Conservation (phyloP, 1,140 invertebrate species). For the Polypedilum vanderplanki region DNA sequence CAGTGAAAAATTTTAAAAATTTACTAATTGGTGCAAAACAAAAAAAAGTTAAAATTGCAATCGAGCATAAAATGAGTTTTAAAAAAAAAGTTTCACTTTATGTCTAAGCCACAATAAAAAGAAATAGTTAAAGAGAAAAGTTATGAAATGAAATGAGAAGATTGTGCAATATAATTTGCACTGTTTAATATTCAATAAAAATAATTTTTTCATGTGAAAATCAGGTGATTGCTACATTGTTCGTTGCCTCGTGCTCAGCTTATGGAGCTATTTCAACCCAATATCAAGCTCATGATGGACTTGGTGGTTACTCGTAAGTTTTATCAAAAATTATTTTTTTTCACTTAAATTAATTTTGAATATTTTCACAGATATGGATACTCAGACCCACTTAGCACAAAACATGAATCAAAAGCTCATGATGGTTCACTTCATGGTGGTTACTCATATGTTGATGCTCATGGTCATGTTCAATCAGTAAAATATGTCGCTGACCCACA, state of each 20-base stretch:
- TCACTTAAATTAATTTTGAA: neutral
- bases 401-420: slow-evolving; percentile 54
- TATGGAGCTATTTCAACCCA: slow-evolving; percentile 45
- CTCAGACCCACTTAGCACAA: slow-evolving; percentile 55
- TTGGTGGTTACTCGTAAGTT: slow-evolving; percentile 48
- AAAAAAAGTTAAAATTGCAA: neutral
- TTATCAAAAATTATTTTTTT: neutral
- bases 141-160: neutral
- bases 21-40: too few relatives aligned
- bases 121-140: neutral
- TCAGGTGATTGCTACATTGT: slow-evolving; percentile 39
- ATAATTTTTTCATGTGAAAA: slow-evolving; percentile 32
- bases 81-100: neutral
- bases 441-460: slow-evolving; percentile 63
- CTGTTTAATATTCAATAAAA: neutral
- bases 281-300: slow-evolving; percentile 55
- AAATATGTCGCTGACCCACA: slow-evolving; percentile 58
- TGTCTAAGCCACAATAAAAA: slow-evolving; percentile 9
- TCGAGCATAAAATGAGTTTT: neutral
- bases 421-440: slow-evolving; percentile 60
- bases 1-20: too few relatives aligned
- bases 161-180: slow-evolving; percentile 24
- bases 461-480: slow-evolving; percentile 58
- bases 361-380: slow-evolving; percentile 54
- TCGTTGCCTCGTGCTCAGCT: slow-evolving; percentile 41